Evolutionary conservation across 1,140 invertebrate genomes (phyloP), one percentile per base, ranked within the genome.

Genomic region (Coelopa frigida): DNA sequence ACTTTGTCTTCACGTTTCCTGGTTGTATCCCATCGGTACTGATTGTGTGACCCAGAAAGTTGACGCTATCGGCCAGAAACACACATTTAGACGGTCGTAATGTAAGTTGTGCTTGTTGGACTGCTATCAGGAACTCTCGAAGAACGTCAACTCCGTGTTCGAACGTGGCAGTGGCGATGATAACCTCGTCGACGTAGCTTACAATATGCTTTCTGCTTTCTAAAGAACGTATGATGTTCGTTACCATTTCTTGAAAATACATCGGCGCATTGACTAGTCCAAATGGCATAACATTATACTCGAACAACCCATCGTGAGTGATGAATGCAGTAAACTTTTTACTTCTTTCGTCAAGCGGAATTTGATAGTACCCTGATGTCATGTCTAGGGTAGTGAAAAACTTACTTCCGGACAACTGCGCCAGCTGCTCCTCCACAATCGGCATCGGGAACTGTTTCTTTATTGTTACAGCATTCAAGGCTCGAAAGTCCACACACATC

Each of bases 261-360:
- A 44, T 44, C 5, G 68, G 64, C n/a, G 69, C 75, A 51, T 73
- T 74, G 15, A 41, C 46, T n/a, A 76, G 50, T 24, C 75, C 74
- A 51, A 75, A 75, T 17, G 72, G 64, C 55, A 76, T 61, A 10
- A 46, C 24, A 4, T 56, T 48, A 36, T 58, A 73, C 51, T 75
- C 54, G 18, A 42, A 58, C 2, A 51, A 49, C 4, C 51, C 56
- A 18, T 52, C 51, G 1, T 41, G 52, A 5, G 53, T 57, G 1
- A 55, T 36, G 35, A 58, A 61, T 14, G 52, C 50, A 3, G 50
- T 53, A 6, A 44, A 27, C n/a, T 37, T 37, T 21, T 37, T 51
- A 14, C 20, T 31, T 5, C 35, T 21, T 18, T 44, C 42, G 8
- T 36, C 29, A 7, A 44, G 15, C 1, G 31, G 42, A n/a, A 44